These are phyloP conservation scores for Chanos chanos DNA, from an alignment of 2,797 vertebrate species.

Conservation along the genomic window DNA sequence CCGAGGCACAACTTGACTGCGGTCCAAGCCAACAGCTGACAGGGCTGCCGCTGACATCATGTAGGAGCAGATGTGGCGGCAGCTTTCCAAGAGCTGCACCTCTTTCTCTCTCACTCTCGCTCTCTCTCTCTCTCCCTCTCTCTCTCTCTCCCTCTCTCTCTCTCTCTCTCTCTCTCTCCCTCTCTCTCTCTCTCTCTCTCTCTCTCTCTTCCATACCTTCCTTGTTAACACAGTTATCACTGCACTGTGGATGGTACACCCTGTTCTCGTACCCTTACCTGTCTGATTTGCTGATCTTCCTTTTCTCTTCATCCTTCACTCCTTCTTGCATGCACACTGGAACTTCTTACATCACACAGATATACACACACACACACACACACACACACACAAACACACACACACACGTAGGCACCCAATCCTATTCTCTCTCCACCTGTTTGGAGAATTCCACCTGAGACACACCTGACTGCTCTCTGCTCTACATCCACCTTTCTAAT, in stretches of 20 bases:
- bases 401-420: too few species aligned
- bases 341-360: too few species aligned
- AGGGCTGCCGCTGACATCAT: conserved; percentile 68
- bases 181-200: not conserved
- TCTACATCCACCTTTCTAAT: conserved; percentile 51
- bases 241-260: too few species aligned
- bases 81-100: conserved; percentile 70
- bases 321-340: conserved; percentile 3
- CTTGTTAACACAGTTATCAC: too few species aligned
- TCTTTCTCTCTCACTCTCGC: conserved; percentile 58
- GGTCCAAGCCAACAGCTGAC: conserved; percentile 80
- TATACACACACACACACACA: too few species aligned
- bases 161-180: not conserved
- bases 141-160: conserved; percentile 20
- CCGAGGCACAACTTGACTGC: conserved; percentile 74
- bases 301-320: not conserved
- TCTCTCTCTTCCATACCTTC: not conserved
- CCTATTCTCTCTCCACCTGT: conserved; percentile 37
- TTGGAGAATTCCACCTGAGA: conserved; percentile 63
- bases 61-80: conserved; percentile 75
- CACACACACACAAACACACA: too few species aligned
- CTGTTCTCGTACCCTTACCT: too few species aligned
- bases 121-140: conserved; percentile 37
- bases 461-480: conserved; percentile 68
- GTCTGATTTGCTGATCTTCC: not conserved